phyloP scores from a whole-genome alignment of 1,140 invertebrate species.

The Euwallacea fornicatus region DNA sequence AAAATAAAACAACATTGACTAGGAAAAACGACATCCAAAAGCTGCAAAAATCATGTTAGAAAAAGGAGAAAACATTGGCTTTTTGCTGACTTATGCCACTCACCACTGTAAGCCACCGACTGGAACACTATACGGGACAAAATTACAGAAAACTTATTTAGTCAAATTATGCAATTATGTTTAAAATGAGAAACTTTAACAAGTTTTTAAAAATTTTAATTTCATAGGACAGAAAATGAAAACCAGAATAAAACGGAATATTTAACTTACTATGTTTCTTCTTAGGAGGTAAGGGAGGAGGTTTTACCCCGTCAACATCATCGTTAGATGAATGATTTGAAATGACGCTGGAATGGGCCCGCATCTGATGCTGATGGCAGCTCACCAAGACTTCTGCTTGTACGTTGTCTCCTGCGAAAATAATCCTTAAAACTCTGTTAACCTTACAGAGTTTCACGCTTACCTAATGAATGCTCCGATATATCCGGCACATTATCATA shows the following conservation, averaged over 20 bases:
- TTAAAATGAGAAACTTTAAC: too few relatives aligned
- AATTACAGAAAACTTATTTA: constrained; percentile 3
- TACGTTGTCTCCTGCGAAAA: neutral
- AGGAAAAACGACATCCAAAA: constrained; percentile 15
- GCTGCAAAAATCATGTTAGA: constrained; percentile 25
- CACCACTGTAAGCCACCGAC: constrained; percentile 91
- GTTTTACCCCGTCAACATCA: constrained; percentile 62
- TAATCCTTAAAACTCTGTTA: neutral
- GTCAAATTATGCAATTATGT: too few relatives aligned
- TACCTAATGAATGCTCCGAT: constrained; percentile 20
- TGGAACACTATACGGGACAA: constrained; percentile 75
- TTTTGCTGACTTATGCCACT: constrained; percentile 58
- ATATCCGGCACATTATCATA: constrained; percentile 72
- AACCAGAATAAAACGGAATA: neutral
- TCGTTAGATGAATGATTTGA: constrained; percentile 10
- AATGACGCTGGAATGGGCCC: constrained; percentile 8
- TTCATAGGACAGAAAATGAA: too few relatives aligned
- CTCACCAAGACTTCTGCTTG: constrained; percentile 58
- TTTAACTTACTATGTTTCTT: constrained; percentile 87
- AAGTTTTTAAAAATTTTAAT: too few relatives aligned
- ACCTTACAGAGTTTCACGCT: neutral
- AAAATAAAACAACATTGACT: neutral
- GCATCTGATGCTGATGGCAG: constrained; percentile 53
- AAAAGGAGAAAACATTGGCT: constrained; percentile 16
- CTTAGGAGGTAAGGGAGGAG: constrained; percentile 87